These are phyloP conservation scores for Monopterus albus DNA, from an alignment of 2,113 vertebrate genomes.

Conservation along the genomic window DNA sequence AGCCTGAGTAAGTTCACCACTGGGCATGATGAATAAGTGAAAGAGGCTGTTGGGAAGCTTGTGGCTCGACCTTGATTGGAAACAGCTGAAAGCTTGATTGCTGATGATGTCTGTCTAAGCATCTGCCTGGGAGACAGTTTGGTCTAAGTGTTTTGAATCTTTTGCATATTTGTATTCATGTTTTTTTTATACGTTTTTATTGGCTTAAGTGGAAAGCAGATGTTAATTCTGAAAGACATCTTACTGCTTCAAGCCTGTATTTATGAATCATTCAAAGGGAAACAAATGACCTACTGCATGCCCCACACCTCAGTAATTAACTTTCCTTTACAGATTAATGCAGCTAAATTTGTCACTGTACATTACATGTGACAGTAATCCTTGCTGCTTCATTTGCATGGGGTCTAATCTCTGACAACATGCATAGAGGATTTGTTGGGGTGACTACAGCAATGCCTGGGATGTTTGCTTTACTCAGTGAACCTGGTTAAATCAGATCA, in stretches of 20 bases:
- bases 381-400: slow-evolving; percentile 51
- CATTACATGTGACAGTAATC: slow-evolving; percentile 72
- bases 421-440: slow-evolving; percentile 62
- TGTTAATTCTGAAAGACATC: slow-evolving; percentile 3
- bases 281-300: slow-evolving; percentile 53
- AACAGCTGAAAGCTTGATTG: slow-evolving; percentile 68
- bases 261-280: slow-evolving; percentile 31
- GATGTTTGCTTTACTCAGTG: slow-evolving; percentile 29
- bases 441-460: slow-evolving; percentile 23
- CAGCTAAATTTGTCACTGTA: slow-evolving; percentile 54
- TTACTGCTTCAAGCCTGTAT: slow-evolving; percentile 8
- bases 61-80: slow-evolving; percentile 65
- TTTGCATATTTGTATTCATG: not conserved
- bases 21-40: slow-evolving; percentile 35
- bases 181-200: not conserved
- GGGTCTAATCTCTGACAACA: slow-evolving; percentile 68
- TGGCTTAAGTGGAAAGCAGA: not conserved
- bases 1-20: not conserved
- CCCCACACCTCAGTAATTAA: slow-evolving; percentile 66
- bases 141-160: not conserved
- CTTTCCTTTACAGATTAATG: slow-evolving; percentile 41
- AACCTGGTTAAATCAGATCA: slow-evolving; percentile 55
- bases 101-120: slow-evolving; percentile 33
- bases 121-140: slow-evolving; percentile 25
- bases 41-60: slow-evolving; percentile 4